These are phyloP conservation scores for Nettapus auritus DNA, from an alignment of 2,113 vertebrate genomes.

Conservation along the genomic window DNA sequence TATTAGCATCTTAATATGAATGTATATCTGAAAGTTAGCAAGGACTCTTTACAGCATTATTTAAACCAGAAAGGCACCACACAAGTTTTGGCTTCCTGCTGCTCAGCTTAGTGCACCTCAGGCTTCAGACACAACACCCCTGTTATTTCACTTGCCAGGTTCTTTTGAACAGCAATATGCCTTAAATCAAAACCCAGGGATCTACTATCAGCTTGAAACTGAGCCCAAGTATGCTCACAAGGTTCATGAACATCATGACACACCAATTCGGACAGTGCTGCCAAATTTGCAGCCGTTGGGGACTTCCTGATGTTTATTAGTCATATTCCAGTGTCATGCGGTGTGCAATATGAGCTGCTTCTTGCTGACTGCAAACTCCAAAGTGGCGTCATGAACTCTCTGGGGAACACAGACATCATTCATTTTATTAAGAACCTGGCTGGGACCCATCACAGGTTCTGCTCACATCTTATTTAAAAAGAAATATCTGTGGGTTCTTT, in stretches of 20 bases:
- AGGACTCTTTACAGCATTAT: constrained; percentile 30
- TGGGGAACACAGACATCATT: constrained; percentile 61
- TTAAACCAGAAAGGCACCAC: neutral
- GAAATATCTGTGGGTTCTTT: neutral
- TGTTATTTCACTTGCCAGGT: neutral
- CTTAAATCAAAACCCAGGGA: constrained; percentile 7
- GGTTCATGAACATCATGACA: neutral
- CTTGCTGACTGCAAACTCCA: constrained; percentile 58
- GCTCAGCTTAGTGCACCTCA: neutral
- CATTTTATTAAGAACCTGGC: constrained; percentile 62
- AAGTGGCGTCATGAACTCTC: constrained; percentile 52
- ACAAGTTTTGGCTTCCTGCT: neutral
- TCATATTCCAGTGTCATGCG: constrained; percentile 55
- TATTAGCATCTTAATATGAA: constrained; percentile 28
- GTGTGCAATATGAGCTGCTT: constrained; percentile 61
- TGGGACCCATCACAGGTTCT: constrained; percentile 17
- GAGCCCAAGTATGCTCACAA: neutral
- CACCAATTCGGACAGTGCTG: neutral
- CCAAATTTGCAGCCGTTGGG: constrained; percentile 36
- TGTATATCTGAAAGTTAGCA: neutral
- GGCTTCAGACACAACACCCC: neutral
- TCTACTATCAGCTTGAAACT: constrained; percentile 28
- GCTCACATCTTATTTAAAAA: constrained; percentile 30
- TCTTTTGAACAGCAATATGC: neutral
- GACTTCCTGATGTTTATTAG: constrained; percentile 68